Conservation (phyloP, 2,113 vertebrate genomes). For the Leptocoma aspasia region DNA sequence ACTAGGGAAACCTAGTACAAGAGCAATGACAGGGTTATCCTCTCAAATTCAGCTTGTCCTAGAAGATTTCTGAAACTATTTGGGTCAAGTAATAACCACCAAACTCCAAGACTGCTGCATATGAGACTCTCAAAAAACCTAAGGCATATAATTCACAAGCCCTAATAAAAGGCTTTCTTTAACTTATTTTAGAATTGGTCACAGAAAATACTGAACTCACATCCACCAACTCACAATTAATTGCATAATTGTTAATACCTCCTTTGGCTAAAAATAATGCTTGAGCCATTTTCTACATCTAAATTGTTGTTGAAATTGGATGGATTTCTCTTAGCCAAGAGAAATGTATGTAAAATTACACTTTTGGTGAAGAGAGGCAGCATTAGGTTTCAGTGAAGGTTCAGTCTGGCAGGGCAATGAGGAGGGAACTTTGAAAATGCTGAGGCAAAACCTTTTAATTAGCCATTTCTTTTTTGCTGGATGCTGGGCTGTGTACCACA, state of each 20-base stretch:
- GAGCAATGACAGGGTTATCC: too few species aligned
- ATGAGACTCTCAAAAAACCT: not conserved
- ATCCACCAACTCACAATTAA: not conserved
- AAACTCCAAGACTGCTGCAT: not conserved
- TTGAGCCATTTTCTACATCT: not conserved
- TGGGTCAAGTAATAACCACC: not conserved
- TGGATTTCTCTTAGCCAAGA: not conserved
- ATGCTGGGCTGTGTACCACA: not conserved
- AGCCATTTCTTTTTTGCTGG: not conserved
- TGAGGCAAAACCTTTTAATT: not conserved
- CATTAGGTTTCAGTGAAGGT: not conserved
- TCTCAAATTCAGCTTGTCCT: not conserved
- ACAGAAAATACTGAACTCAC: not conserved
- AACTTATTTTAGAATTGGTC: not conserved
- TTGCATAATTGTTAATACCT: not conserved
- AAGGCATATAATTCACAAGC: not conserved
- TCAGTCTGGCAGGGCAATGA: not conserved
- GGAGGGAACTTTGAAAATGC: not conserved
- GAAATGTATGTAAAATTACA: not conserved
- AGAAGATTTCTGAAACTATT: not conserved
- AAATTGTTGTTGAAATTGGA: not conserved
- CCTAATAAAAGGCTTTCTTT: not conserved
- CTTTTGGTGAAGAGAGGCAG: not conserved
- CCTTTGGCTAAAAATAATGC: not conserved
- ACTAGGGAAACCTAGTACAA: too few species aligned